phyloP scores from a whole-genome alignment of 2,888 invertebrate species.

The Panzeria rudis region DNA sequence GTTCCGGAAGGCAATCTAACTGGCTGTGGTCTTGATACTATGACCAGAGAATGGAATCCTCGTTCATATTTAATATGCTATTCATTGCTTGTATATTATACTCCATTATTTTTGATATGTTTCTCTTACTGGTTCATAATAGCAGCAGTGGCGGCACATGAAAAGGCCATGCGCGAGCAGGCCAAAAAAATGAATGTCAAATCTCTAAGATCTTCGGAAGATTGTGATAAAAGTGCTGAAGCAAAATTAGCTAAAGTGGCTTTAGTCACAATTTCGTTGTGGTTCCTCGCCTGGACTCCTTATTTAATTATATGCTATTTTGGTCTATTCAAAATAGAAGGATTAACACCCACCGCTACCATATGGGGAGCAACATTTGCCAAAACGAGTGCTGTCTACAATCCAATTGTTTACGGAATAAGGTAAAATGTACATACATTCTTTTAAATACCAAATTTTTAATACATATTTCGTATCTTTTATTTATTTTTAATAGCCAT shows the following conservation, averaged over 20 bases:
- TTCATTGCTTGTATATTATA: slow-evolving; percentile 83
- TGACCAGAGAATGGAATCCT: slow-evolving; percentile 84
- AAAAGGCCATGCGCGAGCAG: slow-evolving; percentile 85
- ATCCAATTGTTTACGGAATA: slow-evolving; percentile 86
- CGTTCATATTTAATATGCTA: slow-evolving; percentile 85
- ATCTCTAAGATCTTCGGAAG: slow-evolving; percentile 85
- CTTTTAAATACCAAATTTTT: not conserved
- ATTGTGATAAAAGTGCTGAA: slow-evolving; percentile 84
- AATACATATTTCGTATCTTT: not conserved
- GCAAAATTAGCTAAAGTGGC: slow-evolving; percentile 86
- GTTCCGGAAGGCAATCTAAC: slow-evolving; percentile 87
- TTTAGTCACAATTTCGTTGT: slow-evolving; percentile 86
- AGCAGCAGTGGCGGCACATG: slow-evolving; percentile 85
- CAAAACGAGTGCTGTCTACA: slow-evolving; percentile 85
- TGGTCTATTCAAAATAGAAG: slow-evolving; percentile 89
- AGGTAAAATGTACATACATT: slow-evolving; percentile 83
- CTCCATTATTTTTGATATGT: slow-evolving; percentile 85
- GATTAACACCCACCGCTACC: slow-evolving; percentile 90
- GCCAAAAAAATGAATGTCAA: slow-evolving; percentile 87
- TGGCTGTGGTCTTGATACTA: slow-evolving; percentile 85
- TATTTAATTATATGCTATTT: slow-evolving; percentile 91
- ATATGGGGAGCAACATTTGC: slow-evolving; percentile 88
- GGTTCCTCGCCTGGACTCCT: slow-evolving; percentile 90
- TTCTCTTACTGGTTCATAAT: slow-evolving; percentile 87
- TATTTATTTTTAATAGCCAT: slow-evolving; percentile 81